phyloP scores from a whole-genome alignment of 2,113 vertebrate genomes.

The Triplophysa rosa region DNA sequence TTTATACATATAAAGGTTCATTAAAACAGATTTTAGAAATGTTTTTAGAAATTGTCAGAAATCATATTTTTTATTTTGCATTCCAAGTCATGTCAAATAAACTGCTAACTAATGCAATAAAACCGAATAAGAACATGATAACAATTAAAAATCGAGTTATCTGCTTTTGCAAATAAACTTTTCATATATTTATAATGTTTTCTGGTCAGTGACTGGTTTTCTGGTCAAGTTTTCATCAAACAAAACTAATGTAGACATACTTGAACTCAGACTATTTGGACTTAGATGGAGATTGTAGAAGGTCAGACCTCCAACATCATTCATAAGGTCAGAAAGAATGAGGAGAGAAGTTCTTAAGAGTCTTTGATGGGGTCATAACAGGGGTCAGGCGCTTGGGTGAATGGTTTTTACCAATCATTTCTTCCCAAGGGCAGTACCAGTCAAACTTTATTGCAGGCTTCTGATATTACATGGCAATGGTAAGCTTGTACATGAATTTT shows the following conservation, averaged over 20 bases:
- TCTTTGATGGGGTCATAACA: slow-evolving; percentile 12
- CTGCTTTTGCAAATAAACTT: no score
- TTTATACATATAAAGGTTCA: no score
- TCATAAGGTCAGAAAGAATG: slow-evolving; percentile 6
- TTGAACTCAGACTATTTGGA: neutral
- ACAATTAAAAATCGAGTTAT: no score
- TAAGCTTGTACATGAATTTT: neutral
- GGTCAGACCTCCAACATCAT: neutral
- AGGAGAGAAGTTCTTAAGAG: neutral
- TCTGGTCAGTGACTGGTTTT: neutral
- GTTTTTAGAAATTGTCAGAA: no score
- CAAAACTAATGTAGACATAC: neutral
- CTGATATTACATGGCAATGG: neutral
- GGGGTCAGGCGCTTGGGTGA: slow-evolving; percentile 22
- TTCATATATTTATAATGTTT: no score
- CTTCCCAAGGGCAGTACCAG: neutral
- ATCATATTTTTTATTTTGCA: no score
- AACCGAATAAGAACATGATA: no score
- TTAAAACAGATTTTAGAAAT: no score
- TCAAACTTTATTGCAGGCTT: slow-evolving; percentile 1
- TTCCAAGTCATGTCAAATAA: no score
- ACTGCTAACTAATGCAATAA: no score
- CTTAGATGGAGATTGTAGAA: neutral
- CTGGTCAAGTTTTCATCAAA: neutral
- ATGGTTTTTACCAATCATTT: slow-evolving; percentile 21